phyloP scores from a whole-genome alignment of 2,113 vertebrate species.

The Aviceda subcristata region DNA sequence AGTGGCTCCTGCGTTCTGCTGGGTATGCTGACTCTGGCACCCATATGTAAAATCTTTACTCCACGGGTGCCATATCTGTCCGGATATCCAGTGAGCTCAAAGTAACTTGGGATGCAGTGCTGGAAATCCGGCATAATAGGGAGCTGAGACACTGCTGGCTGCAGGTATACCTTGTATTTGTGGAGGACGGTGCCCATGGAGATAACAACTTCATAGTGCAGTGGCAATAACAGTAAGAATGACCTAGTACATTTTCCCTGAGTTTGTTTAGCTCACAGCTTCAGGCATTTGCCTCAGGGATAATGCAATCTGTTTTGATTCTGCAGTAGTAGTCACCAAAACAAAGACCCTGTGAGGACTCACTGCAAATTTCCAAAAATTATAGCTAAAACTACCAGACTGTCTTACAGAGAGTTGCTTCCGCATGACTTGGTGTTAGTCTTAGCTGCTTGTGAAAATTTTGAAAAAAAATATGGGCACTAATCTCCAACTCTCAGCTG shows the following conservation, averaged over 20 bases:
- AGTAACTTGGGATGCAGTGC: not conserved
- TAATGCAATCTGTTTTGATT: not conserved
- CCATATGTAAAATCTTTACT: not conserved
- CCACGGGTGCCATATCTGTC: fast-evolving
- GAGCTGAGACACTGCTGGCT: not conserved
- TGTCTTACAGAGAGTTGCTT: not conserved
- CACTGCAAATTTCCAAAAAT: not conserved
- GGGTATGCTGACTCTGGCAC: not conserved
- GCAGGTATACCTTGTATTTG: not conserved
- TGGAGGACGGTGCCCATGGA: not conserved
- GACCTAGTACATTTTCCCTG: not conserved
- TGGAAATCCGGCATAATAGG: not conserved
- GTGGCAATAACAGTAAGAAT: not conserved
- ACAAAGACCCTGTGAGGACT: not conserved
- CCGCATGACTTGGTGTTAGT: not conserved
- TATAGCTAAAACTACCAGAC: not conserved
- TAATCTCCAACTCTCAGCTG: not conserved
- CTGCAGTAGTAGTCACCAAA: not conserved
- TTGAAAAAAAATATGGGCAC: not conserved
- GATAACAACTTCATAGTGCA: not conserved
- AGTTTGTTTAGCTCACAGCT: not conserved
- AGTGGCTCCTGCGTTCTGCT: not conserved
- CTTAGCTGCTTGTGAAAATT: not conserved
- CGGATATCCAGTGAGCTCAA: not conserved
- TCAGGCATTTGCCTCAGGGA: not conserved